phyloP scores from a whole-genome alignment of 2,888 invertebrate species.

The Drosophila barbarae region DNA sequence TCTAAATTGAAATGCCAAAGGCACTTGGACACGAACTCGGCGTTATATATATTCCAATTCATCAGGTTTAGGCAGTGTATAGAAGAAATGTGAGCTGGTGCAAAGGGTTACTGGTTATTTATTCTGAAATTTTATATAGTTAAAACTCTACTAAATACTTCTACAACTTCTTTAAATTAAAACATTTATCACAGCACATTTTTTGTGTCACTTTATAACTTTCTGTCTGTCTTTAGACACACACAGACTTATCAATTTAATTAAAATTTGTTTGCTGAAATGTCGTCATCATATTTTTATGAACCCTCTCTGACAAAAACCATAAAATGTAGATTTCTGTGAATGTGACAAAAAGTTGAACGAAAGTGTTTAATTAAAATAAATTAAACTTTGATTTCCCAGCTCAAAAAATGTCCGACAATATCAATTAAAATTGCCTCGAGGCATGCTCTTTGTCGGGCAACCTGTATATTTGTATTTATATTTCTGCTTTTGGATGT shows the following conservation, averaged over 20 bases:
- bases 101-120: neutral
- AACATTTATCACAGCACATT: neutral
- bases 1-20: constrained; percentile 44
- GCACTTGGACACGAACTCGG: constrained; percentile 24
- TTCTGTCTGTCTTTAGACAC: neutral
- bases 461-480: constrained; percentile 2
- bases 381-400: constrained; percentile 47
- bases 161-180: neutral
- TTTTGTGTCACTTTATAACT: neutral
- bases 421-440: constrained; percentile 40
- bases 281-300: constrained; percentile 20
- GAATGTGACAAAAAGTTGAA: constrained; percentile 17
- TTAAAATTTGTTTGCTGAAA: constrained; percentile 15
- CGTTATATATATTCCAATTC: neutral
- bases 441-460: constrained; percentile 15
- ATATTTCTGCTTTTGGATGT: neutral
- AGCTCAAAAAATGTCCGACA: constrained; percentile 16
- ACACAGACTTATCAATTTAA: constrained; percentile 7
- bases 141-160: neutral
- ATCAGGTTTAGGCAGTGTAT: constrained; percentile 25
- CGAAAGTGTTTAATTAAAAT: constrained; percentile 44
- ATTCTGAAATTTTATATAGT: neutral
- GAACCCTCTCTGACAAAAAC: constrained; percentile 8
- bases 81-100: neutral
- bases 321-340: neutral